A percentile compares a stretch with the other conserved stretches of the same genome.
phyloP scores from a whole-genome alignment of 64 coral and sea anemone genomes.

The Anthopleura sola region DNA sequence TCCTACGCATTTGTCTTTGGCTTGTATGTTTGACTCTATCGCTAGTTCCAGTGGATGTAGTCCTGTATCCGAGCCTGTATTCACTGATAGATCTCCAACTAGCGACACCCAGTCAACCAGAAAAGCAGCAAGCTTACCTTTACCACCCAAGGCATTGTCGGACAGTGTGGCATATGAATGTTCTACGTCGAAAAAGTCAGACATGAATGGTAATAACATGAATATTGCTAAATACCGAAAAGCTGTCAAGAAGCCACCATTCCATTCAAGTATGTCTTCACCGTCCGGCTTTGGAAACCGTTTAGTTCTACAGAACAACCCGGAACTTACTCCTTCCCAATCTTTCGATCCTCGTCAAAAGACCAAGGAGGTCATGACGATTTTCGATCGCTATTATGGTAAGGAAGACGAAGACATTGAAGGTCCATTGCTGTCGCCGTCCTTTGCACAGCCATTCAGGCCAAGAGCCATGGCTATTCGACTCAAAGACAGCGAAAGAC shows the following conservation, averaged over 20 bases:
- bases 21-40: constrained; percentile 46
- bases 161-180: not conserved
- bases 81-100: not conserved
- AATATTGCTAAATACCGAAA: not conserved
- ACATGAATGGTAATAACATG: not conserved
- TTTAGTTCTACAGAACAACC: not conserved
- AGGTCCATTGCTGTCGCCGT: constrained; percentile 27
- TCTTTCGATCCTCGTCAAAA: not conserved
- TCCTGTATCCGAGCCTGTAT: not conserved
- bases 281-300: not conserved
- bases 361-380: not conserved
- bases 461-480: constrained; percentile 17
- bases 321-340: not conserved
- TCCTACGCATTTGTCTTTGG: constrained; percentile 18
- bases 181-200: not conserved
- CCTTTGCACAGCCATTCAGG: constrained; percentile 33
- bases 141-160: not conserved
- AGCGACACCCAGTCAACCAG: not conserved
- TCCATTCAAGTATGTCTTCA: not conserved
- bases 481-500: not conserved
- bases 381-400: not conserved
- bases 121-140: not conserved
- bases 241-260: not conserved
- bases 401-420: not conserved
- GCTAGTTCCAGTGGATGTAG: not conserved